phyloP scores from a whole-genome alignment of 2,888 invertebrate genomes.

The Thymelicus lineola region DNA sequence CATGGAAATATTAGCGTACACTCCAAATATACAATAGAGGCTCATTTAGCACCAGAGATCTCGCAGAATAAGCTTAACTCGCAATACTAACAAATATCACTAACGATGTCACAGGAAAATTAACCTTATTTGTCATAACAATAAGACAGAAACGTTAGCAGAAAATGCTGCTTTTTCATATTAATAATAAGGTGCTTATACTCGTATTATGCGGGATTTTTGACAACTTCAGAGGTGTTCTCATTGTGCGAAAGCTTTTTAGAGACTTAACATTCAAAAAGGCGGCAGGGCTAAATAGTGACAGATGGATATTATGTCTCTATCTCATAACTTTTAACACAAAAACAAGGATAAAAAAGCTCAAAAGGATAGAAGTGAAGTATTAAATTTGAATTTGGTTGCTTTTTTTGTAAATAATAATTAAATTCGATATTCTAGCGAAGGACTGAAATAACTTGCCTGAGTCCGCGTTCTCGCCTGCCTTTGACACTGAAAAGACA shows the following conservation, averaged over 20 bases:
- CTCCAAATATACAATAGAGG: conserved; percentile 5
- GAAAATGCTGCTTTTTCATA: conserved; percentile 10
- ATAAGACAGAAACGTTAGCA: conserved; percentile 13
- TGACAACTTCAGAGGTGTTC: background rate
- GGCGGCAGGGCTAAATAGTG: too few relatives aligned
- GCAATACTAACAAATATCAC: conserved; percentile 26
- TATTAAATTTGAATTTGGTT: too few relatives aligned
- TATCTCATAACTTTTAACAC: too few relatives aligned
- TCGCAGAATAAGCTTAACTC: conserved; percentile 33
- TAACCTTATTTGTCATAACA: conserved; percentile 9
- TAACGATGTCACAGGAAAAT: conserved; percentile 29
- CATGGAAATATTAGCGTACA: conserved; percentile 16
- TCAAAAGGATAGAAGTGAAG: too few relatives aligned
- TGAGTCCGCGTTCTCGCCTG: too few relatives aligned
- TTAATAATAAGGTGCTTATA: background rate
- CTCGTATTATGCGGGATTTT: background rate
- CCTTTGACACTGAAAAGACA: too few relatives aligned
- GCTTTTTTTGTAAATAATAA: too few relatives aligned
- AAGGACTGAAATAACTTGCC: too few relatives aligned
- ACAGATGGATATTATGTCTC: too few relatives aligned
- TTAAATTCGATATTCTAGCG: too few relatives aligned
- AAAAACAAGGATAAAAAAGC: too few relatives aligned
- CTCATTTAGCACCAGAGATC: conserved; percentile 23
- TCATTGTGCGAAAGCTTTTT: conserved; percentile 1
- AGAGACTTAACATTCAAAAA: too few relatives aligned